A percentile compares a stretch with the other conserved stretches of the same genome.
phyloP scores from a whole-genome alignment of 2,113 vertebrate species.

The Labrus mixtus region DNA sequence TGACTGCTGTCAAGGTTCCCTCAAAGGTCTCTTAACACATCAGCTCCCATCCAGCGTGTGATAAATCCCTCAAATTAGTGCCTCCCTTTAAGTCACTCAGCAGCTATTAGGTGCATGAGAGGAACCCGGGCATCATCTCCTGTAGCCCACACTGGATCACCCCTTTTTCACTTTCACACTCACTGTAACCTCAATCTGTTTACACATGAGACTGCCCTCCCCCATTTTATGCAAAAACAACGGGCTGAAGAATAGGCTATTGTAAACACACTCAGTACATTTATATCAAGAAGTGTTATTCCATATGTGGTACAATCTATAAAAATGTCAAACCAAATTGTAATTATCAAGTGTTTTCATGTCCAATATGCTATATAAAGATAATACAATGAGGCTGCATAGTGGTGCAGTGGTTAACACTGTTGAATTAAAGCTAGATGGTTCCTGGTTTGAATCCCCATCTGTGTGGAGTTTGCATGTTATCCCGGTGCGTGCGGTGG shows the following conservation, averaged over 20 bases:
- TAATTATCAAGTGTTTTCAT: no score
- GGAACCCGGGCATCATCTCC: slow-evolving; percentile 37
- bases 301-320: no score
- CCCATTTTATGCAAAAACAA: slow-evolving; percentile 32
- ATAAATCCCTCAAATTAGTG: slow-evolving; percentile 70
- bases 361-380: no score
- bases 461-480: no score
- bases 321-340: no score
- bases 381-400: no score
- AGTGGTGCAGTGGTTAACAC: no score
- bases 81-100: slow-evolving; percentile 63
- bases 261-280: background rate
- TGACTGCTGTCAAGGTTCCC: slow-evolving; percentile 54
- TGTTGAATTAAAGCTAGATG: no score
- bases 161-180: slow-evolving; percentile 29
- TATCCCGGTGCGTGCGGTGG: no score
- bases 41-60: slow-evolving; percentile 71
- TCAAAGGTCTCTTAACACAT: slow-evolving; percentile 70
- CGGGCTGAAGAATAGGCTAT: slow-evolving; percentile 7
- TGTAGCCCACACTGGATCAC: background rate
- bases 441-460: no score
- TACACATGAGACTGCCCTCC: background rate
- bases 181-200: slow-evolving; percentile 35
- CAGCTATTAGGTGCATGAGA: slow-evolving; percentile 67
- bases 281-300: background rate